Evolutionary conservation across 35 echinoderm and acorn worm species (phyloP), one percentile per base, ranked within the genome.

Genomic region (Diadema setosum): DNA sequence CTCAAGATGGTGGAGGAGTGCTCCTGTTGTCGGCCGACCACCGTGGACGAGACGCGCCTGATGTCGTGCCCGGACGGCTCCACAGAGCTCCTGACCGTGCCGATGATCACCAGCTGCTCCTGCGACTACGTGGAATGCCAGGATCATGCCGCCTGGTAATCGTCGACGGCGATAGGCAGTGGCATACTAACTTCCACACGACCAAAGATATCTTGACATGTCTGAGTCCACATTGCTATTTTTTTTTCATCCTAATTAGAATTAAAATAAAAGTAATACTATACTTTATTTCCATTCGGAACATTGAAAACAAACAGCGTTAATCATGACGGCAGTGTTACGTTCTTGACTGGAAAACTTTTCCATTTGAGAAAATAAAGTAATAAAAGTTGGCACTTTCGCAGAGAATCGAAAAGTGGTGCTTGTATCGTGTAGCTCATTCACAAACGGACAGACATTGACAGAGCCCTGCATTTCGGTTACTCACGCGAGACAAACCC

Each of bases 41-140:
- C 15, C 0, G 12, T 67, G 1, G 56, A 39, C 17, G 57, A 41
- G 27, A 59, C 61, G 34, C 0, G 45, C 48, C 17, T 63, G 26
- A 21, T 87, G 5, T 21, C 58, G 15, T 87, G 85, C 45, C 35
- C 24, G 3, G 63, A 87, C 27, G 23, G 25, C 6, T 31, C 42
- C 15, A 48, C 43, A 17, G 1, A 74, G 64, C 30, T 25, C 16
- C 41, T 87, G 24, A 45, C 85, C 5, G 65, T 87, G 29, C 61
- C 64, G 5, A 69, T 74, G 9, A 70, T 87, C 24, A 75, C 85
- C 0, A 41, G 44, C 3, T 87, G 85, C 24, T 75, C 85, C 15
- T 87, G 85, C 41, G 41, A 87, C 1, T 5, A 87, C n/a, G 18
- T 74, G 31, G 85, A 33, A 0, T 87, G 85, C 40, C 41, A 78